A percentile compares a stretch with the other conserved stretches of the same genome.
Conservation (phyloP, 2,888 invertebrate genomes). For the Tribolium freemani region DNA sequence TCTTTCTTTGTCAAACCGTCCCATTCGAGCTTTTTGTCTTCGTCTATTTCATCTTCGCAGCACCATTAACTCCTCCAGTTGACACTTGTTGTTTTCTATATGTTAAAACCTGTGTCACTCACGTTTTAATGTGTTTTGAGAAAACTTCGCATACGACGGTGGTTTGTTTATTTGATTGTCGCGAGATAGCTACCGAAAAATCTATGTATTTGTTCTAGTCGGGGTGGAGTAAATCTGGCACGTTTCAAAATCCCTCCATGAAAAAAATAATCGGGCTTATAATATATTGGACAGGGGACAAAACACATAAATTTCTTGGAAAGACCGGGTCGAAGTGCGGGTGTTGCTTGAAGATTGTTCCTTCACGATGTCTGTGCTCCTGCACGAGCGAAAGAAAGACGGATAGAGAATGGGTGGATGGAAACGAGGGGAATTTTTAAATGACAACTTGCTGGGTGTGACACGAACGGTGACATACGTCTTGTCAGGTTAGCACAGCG, state of each 20-base stretch:
- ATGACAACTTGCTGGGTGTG: conserved; percentile 60
- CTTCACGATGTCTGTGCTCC: background rate
- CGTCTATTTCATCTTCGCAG: conserved; percentile 57
- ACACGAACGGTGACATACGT: conserved; percentile 61
- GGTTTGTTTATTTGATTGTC: conserved; percentile 24
- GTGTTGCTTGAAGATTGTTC: conserved; percentile 47
- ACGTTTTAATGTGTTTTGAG: conserved; percentile 41
- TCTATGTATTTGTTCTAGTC: conserved; percentile 22
- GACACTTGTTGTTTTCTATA: conserved; percentile 63
- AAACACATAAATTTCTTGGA: conserved; percentile 60
- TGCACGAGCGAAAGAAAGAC: conserved; percentile 12
- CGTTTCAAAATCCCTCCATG: conserved; percentile 1
- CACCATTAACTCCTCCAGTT: conserved; percentile 61
- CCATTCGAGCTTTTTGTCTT: conserved; percentile 36
- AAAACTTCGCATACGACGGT: conserved; percentile 13
- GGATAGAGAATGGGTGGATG: background rate
- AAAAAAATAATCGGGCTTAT: conserved; percentile 40
- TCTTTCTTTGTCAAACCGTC: conserved; percentile 40
- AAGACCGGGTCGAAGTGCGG: conserved; percentile 56
- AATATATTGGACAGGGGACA: conserved; percentile 61
- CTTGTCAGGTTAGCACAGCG: conserved; percentile 55
- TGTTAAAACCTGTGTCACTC: conserved; percentile 44
- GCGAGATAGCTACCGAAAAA: background rate
- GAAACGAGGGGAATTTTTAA: conserved; percentile 30
- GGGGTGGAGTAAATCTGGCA: conserved; percentile 28